These are phyloP conservation scores for Aphidius ervi DNA, from an alignment of 1,140 invertebrate genomes.

Conservation along the genomic window DNA sequence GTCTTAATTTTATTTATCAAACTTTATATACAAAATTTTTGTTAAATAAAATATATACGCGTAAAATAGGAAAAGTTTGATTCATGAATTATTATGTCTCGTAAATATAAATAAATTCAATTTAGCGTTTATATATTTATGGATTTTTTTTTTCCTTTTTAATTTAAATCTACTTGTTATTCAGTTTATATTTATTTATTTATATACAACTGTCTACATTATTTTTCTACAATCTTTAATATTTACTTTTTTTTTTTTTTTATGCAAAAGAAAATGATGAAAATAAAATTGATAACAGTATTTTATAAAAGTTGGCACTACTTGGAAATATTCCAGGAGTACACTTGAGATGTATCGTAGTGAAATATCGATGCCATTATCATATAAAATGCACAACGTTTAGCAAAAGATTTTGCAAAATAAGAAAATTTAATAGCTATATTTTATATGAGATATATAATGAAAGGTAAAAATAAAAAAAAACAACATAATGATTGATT, in stretches of 20 bases:
- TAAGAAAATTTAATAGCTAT: no score
- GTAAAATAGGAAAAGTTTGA: not conserved
- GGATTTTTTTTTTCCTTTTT: slow-evolving; percentile 5
- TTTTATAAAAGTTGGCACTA: not conserved
- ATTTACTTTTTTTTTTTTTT: no score
- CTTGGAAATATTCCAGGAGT: slow-evolving; percentile 5
- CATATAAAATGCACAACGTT: slow-evolving; percentile 5
- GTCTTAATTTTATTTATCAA: slow-evolving; percentile 8
- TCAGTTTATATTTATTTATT: not conserved
- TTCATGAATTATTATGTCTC: not conserved
- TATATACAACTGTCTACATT: no score
- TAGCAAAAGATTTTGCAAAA: not conserved
- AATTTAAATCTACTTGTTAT: not conserved
- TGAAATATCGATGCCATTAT: slow-evolving; percentile 7
- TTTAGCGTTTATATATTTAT: slow-evolving; percentile 6
- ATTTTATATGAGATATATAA: no score
- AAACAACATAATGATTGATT: no score
- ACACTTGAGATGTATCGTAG: slow-evolving; percentile 7
- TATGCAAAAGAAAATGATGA: not conserved
- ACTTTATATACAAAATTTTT: not conserved
- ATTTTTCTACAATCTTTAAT: no score
- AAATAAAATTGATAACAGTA: slow-evolving; percentile 1
- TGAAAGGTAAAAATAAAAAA: no score
- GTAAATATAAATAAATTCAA: not conserved
- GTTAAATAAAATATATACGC: no score